Evolutionary conservation across 1,140 invertebrate genomes (phyloP).

Genomic region (Spodoptera frugiperda): DNA sequence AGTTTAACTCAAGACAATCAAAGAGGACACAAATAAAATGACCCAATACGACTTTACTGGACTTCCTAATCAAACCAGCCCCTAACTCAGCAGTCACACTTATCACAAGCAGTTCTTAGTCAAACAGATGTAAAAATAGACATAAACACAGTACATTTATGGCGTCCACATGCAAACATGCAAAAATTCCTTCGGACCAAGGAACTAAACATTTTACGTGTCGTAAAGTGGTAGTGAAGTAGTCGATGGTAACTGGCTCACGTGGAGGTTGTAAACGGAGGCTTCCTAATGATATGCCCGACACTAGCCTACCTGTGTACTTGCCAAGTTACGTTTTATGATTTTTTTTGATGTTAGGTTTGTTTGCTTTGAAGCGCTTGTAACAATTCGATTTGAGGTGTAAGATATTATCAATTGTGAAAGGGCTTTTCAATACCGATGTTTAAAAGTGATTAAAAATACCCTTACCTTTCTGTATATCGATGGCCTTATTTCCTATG

Average conservation of each 20-base stretch:
- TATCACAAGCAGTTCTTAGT: no score
- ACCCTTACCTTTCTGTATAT: no score
- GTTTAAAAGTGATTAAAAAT: no score
- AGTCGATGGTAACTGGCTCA: slow-evolving; percentile 65
- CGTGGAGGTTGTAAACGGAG: slow-evolving; percentile 63
- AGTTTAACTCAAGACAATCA: no score
- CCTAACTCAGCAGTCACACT: not conserved
- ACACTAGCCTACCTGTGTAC: not conserved
- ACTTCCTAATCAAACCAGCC: no score
- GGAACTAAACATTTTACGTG: slow-evolving; percentile 68
- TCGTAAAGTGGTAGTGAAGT: slow-evolving; percentile 66
- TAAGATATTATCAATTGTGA: no score
- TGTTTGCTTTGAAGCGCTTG: no score
- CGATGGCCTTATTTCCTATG: no score
- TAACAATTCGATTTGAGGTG: no score
- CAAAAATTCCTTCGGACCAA: not conserved
- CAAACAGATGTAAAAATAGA: not conserved
- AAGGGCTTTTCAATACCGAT: no score
- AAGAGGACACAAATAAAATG: no score
- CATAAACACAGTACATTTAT: slow-evolving; percentile 5
- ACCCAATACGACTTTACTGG: not conserved
- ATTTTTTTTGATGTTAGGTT: not conserved
- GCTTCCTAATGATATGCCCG: not conserved
- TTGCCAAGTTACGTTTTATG: no score
- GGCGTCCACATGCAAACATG: slow-evolving; percentile 3